phyloP scores from a whole-genome alignment of 2,888 invertebrate species.

The Lucinisca nassula region DNA sequence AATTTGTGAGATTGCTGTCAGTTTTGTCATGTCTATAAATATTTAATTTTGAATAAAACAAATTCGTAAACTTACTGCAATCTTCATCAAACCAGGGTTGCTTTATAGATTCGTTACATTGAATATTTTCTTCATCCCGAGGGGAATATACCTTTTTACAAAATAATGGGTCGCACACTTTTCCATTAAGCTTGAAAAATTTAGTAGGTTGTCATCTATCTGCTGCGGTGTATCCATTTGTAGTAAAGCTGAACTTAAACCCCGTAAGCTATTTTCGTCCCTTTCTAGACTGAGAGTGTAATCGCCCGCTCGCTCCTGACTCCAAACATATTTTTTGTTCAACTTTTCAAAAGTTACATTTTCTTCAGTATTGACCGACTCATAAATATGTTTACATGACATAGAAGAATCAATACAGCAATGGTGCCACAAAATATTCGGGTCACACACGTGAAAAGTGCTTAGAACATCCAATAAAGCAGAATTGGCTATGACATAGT shows the following conservation, averaged over 20 bases:
- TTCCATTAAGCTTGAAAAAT: neutral
- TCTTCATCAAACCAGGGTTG: slow-evolving; percentile 3
- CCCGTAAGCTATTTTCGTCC: neutral
- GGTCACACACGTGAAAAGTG: too few species aligned
- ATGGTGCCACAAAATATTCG: too few species aligned
- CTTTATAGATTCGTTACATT: neutral
- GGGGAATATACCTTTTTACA: neutral
- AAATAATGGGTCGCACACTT: neutral
- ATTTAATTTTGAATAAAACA: neutral
- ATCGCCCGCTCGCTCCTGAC: neutral
- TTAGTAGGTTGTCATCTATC: neutral
- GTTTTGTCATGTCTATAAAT: neutral
- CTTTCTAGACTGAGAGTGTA: neutral
- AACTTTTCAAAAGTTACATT: too few species aligned
- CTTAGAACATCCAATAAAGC: too few species aligned
- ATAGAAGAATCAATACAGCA: too few species aligned
- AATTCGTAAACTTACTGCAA: neutral
- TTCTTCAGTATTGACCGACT: too few species aligned
- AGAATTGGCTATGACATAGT: too few species aligned
- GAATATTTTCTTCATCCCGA: neutral
- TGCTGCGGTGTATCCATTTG: neutral
- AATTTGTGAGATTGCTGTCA: neutral
- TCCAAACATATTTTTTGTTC: neutral
- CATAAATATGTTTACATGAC: too few species aligned
- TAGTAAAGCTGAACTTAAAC: neutral